A percentile compares a stretch with the other conserved stretches of the same genome.
These are phyloP conservation scores for Myocastor coypus DNA, from an alignment of 2,113 vertebrate genomes.

Conservation along the genomic window DNA sequence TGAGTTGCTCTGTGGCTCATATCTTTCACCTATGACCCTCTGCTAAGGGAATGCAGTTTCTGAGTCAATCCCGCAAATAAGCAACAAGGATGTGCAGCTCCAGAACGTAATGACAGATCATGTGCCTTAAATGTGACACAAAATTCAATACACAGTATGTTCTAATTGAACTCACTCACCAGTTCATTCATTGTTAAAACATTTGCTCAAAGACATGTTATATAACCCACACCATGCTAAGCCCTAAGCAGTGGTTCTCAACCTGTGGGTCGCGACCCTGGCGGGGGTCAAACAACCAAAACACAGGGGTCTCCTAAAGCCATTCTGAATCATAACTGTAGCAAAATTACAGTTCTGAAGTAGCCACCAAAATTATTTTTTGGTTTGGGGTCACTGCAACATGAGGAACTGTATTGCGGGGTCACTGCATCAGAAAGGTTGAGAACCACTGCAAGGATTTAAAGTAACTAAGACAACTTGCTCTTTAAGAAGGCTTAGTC, in stretches of 20 bases:
- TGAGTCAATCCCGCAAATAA: background rate
- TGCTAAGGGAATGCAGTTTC: background rate
- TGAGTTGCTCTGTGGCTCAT: background rate
- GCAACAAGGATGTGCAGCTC: background rate
- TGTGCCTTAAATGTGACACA: background rate
- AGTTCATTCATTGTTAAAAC: background rate
- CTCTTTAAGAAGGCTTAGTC: background rate
- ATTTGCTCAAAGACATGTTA: background rate
- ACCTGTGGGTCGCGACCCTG: no score
- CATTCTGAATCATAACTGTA: no score
- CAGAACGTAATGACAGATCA: background rate
- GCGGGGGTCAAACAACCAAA: no score
- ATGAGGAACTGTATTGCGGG: no score
- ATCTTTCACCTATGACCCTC: background rate
- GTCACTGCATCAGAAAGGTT: no score
- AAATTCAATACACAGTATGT: background rate
- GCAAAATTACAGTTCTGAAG: no score
- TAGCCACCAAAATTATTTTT: no score
- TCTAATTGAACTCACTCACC: constrained; percentile 18
- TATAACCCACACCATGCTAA: background rate
- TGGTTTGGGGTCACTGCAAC: no score
- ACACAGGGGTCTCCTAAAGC: no score
- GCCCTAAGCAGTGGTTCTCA: no score
- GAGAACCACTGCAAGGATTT: no score
- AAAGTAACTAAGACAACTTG: background rate